Percentiles rank a stretch among this genome's conserved stretches.
Evolutionary conservation across 2,888 invertebrate genomes (phyloP).

Genomic region (Lacanobia oleracea): DNA sequence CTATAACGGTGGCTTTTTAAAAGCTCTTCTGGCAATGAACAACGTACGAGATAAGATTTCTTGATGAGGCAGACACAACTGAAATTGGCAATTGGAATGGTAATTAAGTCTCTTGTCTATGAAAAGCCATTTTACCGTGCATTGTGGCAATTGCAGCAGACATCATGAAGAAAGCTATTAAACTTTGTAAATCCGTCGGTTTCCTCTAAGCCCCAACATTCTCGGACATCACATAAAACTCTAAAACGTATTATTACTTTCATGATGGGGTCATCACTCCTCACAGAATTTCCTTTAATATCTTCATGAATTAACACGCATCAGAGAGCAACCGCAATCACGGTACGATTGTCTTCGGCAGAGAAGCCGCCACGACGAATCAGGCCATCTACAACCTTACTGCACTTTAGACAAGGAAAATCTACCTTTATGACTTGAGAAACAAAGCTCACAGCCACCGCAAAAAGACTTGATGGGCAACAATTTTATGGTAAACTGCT

Average conservation of each 20-base stretch:
- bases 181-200: not conserved
- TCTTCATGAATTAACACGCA: slow-evolving; percentile 72
- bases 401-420: slow-evolving; percentile 28
- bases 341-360: slow-evolving; percentile 73
- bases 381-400: slow-evolving; percentile 59
- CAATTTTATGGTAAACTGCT: slow-evolving; percentile 28
- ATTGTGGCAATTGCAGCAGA: not conserved
- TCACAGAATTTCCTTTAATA: slow-evolving; percentile 66
- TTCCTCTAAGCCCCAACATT: slow-evolving; percentile 13
- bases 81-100: not conserved
- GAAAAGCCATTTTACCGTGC: not conserved
- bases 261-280: slow-evolving; percentile 62
- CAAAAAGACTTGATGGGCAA: slow-evolving; percentile 31
- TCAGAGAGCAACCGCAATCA: slow-evolving; percentile 76
- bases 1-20: not conserved
- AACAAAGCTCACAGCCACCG: slow-evolving; percentile 28
- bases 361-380: slow-evolving; percentile 74
- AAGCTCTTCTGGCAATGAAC: not conserved
- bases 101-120: not conserved
- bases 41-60: too few species aligned
- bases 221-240: slow-evolving; percentile 40
- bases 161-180: not conserved
- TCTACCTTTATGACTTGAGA: slow-evolving; percentile 14
- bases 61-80: not conserved
- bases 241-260: slow-evolving; percentile 44